A percentile compares a stretch with the other conserved stretches of the same genome.
Conservation (phyloP, 2,797 vertebrate species). For the Danio albolineatus region DNA sequence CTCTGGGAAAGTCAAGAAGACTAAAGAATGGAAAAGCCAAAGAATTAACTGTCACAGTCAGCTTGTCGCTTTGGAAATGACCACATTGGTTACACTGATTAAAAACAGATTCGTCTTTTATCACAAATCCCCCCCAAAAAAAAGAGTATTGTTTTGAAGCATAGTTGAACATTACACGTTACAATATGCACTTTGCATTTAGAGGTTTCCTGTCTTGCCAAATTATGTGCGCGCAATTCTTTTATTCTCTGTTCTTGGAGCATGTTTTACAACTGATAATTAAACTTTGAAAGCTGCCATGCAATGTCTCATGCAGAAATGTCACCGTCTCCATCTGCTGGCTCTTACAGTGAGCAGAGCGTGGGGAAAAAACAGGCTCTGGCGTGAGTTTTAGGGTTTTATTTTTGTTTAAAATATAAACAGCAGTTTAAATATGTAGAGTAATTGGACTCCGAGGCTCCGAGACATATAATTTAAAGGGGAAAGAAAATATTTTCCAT, state of each 20-base stretch:
- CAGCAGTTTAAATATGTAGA: conserved; percentile 49
- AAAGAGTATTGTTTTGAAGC: not conserved
- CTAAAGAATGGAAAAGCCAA: conserved; percentile 28
- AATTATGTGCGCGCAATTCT: not conserved
- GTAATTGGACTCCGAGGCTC: conserved; percentile 36
- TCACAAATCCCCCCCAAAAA: conserved; percentile 27
- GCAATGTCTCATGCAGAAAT: conserved; percentile 16
- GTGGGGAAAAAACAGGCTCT: not conserved
- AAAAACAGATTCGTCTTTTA: conserved; percentile 29
- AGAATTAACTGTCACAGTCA: conserved; percentile 43
- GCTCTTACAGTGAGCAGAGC: conserved; percentile 11
- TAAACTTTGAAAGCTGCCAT: conserved; percentile 36
- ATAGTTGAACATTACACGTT: not conserved
- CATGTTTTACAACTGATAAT: conserved; percentile 31
- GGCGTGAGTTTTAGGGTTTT: conserved; percentile 35
- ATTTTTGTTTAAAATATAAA: conserved; percentile 60
- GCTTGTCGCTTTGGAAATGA: conserved; percentile 23
- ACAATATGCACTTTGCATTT: conserved; percentile 17
- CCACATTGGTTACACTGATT: conserved; percentile 36
- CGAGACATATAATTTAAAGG: conserved; percentile 56
- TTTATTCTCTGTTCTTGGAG: conserved; percentile 13
- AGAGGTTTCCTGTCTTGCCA: conserved; percentile 18
- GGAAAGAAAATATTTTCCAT: conserved; percentile 59
- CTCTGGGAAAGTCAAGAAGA: conserved; percentile 64
- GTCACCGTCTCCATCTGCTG: conserved; percentile 45